A percentile compares a stretch with the other conserved stretches of the same genome.
Evolutionary conservation across 1,140 invertebrate genomes (phyloP).

Genomic region (Dreissena rostriformis): DNA sequence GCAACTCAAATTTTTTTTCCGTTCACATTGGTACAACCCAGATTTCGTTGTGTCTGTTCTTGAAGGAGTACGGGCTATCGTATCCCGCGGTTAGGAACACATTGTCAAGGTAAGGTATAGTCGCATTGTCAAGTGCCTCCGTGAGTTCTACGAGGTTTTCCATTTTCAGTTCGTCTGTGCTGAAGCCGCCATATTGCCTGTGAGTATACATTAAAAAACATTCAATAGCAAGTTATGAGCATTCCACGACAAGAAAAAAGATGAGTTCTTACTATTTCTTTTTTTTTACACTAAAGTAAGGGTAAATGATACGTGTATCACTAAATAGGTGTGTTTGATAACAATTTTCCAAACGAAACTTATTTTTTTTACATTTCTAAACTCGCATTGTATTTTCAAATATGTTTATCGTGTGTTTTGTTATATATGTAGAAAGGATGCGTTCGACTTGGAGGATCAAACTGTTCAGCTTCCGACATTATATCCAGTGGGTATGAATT

Average conservation of each 20-base stretch:
- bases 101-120: slow-evolving; percentile 7
- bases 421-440: no score
- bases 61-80: slow-evolving; percentile 64
- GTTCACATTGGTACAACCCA: slow-evolving; percentile 54
- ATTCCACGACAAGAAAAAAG: not conserved
- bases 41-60: slow-evolving; percentile 66
- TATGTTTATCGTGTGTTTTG: no score
- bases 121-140: slow-evolving; percentile 9
- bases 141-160: slow-evolving; percentile 34
- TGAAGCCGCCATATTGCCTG: slow-evolving; percentile 58
- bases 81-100: slow-evolving; percentile 57
- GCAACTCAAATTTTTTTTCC: no score
- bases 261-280: not conserved
- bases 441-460: no score
- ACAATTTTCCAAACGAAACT: no score
- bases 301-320: not conserved
- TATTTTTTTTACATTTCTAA: no score
- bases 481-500: no score
- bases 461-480: no score
- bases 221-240: not conserved
- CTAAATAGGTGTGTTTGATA: not conserved
- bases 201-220: not conserved
- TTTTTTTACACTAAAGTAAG: not conserved
- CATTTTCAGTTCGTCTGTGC: slow-evolving; percentile 9
- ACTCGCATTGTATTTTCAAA: no score